Percentiles rank a stretch among this genome's conserved stretches.
phyloP scores from a whole-genome alignment of 2,113 vertebrate species.

The Lates calcarifer region DNA sequence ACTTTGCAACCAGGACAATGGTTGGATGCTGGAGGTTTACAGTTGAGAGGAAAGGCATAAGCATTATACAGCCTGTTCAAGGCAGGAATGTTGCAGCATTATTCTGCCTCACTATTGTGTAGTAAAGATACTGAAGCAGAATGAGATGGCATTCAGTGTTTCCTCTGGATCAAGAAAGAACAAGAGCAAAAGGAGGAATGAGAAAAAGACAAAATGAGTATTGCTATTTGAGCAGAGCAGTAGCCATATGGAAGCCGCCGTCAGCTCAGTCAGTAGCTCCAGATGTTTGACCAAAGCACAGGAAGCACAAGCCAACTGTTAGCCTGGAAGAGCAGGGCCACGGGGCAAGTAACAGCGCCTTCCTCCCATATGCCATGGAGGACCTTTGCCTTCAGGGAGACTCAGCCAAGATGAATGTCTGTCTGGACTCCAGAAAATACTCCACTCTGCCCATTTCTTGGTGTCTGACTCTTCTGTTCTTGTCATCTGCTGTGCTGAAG shows the following conservation, averaged over 20 bases:
- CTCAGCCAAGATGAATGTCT: slow-evolving; percentile 20
- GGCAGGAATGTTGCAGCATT: too few species aligned
- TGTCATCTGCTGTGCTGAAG: slow-evolving; percentile 30
- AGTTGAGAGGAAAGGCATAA: too few species aligned
- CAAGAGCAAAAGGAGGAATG: slow-evolving; percentile 15
- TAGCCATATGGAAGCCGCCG: slow-evolving; percentile 37
- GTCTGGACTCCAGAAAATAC: slow-evolving; percentile 1
- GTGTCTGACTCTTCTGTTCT: slow-evolving; percentile 8
- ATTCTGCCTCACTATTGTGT: too few species aligned
- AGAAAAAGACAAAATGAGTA: neutral
- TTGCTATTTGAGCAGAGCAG: slow-evolving; percentile 1
- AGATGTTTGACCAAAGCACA: slow-evolving; percentile 54
- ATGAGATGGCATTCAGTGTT: too few species aligned
- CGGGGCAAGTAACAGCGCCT: neutral
- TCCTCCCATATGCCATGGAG: slow-evolving; percentile 40
- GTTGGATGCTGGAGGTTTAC: too few species aligned
- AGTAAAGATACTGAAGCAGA: too few species aligned
- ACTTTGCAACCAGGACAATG: too few species aligned
- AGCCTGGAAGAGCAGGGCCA: slow-evolving; percentile 18
- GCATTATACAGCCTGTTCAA: too few species aligned
- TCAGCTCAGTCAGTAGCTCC: slow-evolving; percentile 41
- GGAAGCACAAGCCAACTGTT: slow-evolving; percentile 44
- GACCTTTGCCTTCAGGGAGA: slow-evolving; percentile 11
- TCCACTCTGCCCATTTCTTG: neutral
- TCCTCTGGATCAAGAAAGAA: neutral